Evolutionary conservation across 2,113 vertebrate genomes (phyloP).

Genomic region (Megalops atlanticus): DNA sequence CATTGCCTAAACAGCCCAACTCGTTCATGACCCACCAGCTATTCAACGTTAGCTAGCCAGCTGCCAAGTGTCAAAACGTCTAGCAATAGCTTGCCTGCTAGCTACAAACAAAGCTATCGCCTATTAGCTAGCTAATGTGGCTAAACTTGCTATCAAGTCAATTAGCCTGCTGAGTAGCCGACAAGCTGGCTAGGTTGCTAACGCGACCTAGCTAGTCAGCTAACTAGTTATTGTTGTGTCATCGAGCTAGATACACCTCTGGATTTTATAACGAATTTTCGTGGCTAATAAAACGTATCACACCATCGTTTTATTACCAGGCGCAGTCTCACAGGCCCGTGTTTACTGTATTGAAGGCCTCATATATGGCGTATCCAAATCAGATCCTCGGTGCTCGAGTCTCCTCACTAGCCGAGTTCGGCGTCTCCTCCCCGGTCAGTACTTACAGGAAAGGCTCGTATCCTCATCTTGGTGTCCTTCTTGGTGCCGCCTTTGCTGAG

Average conservation of each 20-base stretch:
- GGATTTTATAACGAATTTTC: background rate
- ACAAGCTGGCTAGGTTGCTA: background rate
- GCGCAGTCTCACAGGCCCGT: background rate
- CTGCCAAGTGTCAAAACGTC: slow-evolving; percentile 18
- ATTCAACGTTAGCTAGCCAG: slow-evolving; percentile 4
- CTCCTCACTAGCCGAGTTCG: slow-evolving; percentile 31
- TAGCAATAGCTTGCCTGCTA: slow-evolving; percentile 36
- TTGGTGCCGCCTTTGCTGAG: slow-evolving; percentile 95
- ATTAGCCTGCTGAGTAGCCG: slow-evolving; percentile 8
- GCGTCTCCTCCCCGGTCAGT: slow-evolving; percentile 49
- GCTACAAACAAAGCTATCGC: slow-evolving; percentile 35
- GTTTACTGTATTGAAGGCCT: slow-evolving; percentile 29
- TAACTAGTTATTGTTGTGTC: background rate
- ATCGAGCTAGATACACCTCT: background rate
- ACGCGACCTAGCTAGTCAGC: background rate
- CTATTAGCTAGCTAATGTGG: background rate
- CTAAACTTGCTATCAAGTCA: slow-evolving; percentile 32
- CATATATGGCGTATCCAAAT: slow-evolving; percentile 10
- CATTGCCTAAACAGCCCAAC: background rate
- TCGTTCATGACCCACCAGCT: background rate
- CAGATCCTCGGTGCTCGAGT: slow-evolving; percentile 60
- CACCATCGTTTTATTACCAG: background rate
- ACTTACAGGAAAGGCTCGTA: slow-evolving; percentile 98
- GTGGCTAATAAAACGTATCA: background rate
- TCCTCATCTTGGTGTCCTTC: slow-evolving; percentile 99